Conservation (phyloP, 2,888 invertebrate species). For the Brachypalpus laphriformis region DNA sequence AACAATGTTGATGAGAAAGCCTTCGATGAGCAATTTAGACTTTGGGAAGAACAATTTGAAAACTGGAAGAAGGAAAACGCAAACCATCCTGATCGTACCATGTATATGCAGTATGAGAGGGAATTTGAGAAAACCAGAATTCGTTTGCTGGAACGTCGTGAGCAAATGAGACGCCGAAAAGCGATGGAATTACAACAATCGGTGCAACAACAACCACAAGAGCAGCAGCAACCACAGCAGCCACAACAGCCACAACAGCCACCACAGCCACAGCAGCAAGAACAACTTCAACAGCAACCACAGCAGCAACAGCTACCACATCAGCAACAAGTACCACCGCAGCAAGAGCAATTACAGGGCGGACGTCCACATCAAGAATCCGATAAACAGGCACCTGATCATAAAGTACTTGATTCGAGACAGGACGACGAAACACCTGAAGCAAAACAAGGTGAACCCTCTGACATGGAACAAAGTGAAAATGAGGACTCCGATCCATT, state of each 20-base stretch:
- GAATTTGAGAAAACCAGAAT: constrained; percentile 94
- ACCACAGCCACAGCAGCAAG: background rate
- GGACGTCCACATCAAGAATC: background rate
- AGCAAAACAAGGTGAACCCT: background rate
- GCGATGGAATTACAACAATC: constrained; percentile 74
- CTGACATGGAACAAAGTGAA: constrained; percentile 56
- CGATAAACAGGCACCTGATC: background rate
- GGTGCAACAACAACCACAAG: background rate
- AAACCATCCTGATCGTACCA: constrained; percentile 94
- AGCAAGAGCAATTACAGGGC: background rate
- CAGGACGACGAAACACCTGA: background rate
- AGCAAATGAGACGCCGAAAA: constrained; percentile 88
- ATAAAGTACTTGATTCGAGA: background rate
- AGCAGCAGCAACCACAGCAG: background rate
- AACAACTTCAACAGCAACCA: background rate
- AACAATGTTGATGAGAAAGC: constrained; percentile 87
- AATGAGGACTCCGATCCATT: constrained; percentile 77
- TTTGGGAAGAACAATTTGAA: constrained; percentile 96
- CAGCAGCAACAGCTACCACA: background rate
- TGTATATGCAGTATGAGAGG: constrained; percentile 92
- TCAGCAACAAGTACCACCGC: background rate
- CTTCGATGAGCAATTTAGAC: constrained; percentile 94
- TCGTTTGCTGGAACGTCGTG: constrained; percentile 90
- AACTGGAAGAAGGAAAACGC: constrained; percentile 96
- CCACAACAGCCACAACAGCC: background rate